Evolutionary conservation across 2,797 vertebrate genomes (phyloP).

Genomic region (Odontamblyopus lacepedii): DNA sequence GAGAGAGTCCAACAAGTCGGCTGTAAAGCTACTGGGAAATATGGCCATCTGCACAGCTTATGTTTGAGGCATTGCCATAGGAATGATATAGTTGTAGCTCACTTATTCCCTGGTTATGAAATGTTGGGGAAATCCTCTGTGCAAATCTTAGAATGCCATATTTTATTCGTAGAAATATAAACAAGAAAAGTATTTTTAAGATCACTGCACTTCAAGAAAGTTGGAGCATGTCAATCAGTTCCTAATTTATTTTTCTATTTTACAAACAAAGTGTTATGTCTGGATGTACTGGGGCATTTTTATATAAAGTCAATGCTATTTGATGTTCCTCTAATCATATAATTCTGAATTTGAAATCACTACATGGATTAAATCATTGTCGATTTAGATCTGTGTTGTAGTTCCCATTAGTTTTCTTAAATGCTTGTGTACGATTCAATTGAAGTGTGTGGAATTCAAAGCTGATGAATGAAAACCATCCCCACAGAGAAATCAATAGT

Average conservation of each 20-base stretch:
- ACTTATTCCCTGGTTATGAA: constrained; percentile 1
- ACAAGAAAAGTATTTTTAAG: neutral
- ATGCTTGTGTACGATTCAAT: neutral
- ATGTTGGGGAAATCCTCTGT: neutral
- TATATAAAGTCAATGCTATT: neutral
- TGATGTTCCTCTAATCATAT: neutral
- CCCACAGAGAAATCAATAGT: constrained; percentile 21
- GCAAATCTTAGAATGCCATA: neutral
- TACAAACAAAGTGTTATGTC: neutral
- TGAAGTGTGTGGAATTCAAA: neutral
- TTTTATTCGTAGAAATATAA: neutral
- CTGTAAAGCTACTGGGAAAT: neutral
- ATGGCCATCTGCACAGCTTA: neutral
- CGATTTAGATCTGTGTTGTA: neutral
- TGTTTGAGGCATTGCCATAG: neutral
- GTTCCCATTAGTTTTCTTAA: neutral
- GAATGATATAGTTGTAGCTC: neutral
- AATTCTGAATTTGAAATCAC: neutral
- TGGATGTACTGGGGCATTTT: neutral
- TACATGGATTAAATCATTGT: neutral
- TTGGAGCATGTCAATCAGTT: neutral
- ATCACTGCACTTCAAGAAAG: neutral
- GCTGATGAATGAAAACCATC: constrained; percentile 24
- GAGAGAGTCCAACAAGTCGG: constrained; percentile 17
- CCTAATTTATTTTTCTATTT: neutral